Base-by-base conservation (phyloP, 2,888 invertebrate species). In the Chrysodeixis includens region DNA sequence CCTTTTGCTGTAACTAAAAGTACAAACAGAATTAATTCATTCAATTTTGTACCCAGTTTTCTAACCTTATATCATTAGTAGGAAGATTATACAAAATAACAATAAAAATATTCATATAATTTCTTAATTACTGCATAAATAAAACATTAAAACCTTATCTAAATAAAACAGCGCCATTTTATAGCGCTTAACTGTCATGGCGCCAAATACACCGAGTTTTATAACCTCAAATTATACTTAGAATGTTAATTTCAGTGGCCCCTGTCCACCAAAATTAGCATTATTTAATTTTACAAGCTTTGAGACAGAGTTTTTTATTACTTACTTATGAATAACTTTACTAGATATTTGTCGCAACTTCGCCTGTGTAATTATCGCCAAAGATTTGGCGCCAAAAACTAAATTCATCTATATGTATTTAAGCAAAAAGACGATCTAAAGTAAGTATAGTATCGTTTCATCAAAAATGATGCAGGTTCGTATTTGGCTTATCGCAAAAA, bases 81-180 rank as follows among this genome's bases (percentile, higher is more conserved):
- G 14, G 12, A n/a, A 40, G 5, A 40, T n/a, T 40, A 40, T 35
- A 35, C 35, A 35, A 35, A 12, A 35, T n/a, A 40, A 40, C n/a
- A n/a, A 40, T n/a, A n/a, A n/a, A 14, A 40, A n/a, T 40, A 6
- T 6, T n/a, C 6, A 40, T 40, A 40, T 40, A 40, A 40, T 7
- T 40, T 7, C 40, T 20, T 49, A 20, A 49, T 49, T 49, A 20
- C 46, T 40, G 6, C 6, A 10, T n/a, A 49, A 18, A 49, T 55
- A 2, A 55, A 20, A 32, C 30, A 10, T 64, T 44, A 64, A 44
- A 49, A 30, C 18, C 20, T 61, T 71, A 65, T 71, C 70, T 22
- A 6, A 22, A 61, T 12, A 16, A 9, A 57, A 51, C 65, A 70
- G 57, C 1, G 57, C 32, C 40, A 12, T 58, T 14, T 16, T 0